phyloP scores from a whole-genome alignment of 2,888 invertebrate genomes.

The Eupithecia subumbrata region DNA sequence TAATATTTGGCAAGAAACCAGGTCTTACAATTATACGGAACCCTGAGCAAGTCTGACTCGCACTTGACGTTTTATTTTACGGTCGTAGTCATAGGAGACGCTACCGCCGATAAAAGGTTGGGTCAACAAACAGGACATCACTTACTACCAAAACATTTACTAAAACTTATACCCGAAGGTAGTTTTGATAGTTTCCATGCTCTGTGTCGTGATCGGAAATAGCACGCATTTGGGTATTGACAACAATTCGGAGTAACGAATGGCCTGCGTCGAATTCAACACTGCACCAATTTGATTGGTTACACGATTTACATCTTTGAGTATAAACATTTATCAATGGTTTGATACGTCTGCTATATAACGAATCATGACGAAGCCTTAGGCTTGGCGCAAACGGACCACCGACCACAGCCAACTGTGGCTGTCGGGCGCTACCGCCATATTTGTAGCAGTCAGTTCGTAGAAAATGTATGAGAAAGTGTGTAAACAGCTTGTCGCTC shows the following conservation, averaged over 20 bases:
- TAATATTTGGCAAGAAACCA: too few species aligned
- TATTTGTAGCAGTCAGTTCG: too few species aligned
- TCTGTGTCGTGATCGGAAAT: conserved; percentile 57
- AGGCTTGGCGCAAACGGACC: too few species aligned
- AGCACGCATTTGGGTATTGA: conserved; percentile 63
- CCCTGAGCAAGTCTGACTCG: too few species aligned
- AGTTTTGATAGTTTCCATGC: conserved; percentile 8
- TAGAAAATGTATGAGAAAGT: too few species aligned
- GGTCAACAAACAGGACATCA: background rate
- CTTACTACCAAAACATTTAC: background rate
- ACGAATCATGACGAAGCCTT: background rate
- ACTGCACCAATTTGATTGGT: conserved; percentile 51
- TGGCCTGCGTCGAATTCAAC: conserved; percentile 60
- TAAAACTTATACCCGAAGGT: background rate
- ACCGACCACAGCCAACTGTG: too few species aligned
- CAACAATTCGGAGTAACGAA: conserved; percentile 72
- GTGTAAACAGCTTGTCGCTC: too few species aligned
- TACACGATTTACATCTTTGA: conserved; percentile 61
- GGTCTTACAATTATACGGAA: too few species aligned
- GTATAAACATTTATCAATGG: background rate
- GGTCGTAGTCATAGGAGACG: background rate
- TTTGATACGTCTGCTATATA: background rate
- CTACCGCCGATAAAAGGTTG: too few species aligned
- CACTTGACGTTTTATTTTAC: too few species aligned
- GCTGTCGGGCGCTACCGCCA: too few species aligned